Evolutionary conservation across 2,797 vertebrate genomes (phyloP), one percentile per base, ranked within the genome.

Genomic region (Poecilia velifera): DNA sequence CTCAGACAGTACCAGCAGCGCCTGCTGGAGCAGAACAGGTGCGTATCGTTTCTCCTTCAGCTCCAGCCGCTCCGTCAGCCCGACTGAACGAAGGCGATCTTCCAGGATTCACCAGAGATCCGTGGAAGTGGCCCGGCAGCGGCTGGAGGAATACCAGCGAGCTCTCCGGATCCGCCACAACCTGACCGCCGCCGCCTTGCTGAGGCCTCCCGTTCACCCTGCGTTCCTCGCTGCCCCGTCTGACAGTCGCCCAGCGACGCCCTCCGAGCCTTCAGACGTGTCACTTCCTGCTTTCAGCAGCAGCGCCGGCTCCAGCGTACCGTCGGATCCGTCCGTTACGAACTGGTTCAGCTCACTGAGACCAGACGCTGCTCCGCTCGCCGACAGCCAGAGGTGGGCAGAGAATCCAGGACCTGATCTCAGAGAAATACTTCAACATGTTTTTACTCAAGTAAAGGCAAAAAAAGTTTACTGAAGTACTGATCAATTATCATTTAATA

Each of bases 1-100:
- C 93, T 98, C 57, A 93, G 1, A 86, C 86, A 94, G 87, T 97
- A 98, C 86, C 97, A 99, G 14, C 96, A 94, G 46, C 91, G 77
- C 25, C 96, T 99, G 77, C 82, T 99, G 31, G 92, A 97, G 57
- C 98, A 97, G 77, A 98, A 96, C 90, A 86, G 93, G 95, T 96
- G 8, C 7, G 88, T 7, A 14, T n/a, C 45, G 6, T 73, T 72
- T 43, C 8, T 31, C 64, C 70, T 39, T 1, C 10, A 6, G 49
- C 34, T 53, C n/a, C 72, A 3, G 20, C 7, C 1, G 49, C 49
- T 53, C 20, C 6, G 20, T 9, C 36, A 43, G 41, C 10, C 12
- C 9, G 4, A 49, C 71, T 20, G 31, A 20, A 68, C 31, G 4
- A 68, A 22, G 22, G 1, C 62, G 0, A 18, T 64, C 64, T 80